Base-by-base conservation (phyloP, 2,888 invertebrate species). In the Chrysina gloriosa region DNA sequence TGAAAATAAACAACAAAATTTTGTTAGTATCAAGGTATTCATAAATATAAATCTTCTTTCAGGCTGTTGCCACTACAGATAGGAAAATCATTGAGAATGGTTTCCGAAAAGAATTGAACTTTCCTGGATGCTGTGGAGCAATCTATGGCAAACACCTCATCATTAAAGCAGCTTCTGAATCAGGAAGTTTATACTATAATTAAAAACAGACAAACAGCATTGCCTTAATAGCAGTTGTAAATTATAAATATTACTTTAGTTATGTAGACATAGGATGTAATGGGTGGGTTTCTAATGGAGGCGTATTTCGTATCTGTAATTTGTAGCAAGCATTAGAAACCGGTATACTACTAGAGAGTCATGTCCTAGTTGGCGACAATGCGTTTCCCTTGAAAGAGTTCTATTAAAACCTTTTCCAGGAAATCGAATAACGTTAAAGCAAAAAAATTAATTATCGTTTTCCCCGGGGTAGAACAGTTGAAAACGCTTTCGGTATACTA, bases 191-290 rank as follows among this genome's bases (percentile, higher is more conserved):
- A 71, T 76, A 72, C 69, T 77, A 67, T 58, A 76, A 76, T 70
- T 77, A 76, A 70, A 76, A 77, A 74, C 69, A 69, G 11, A 65
- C 70, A 56, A 70, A 74, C 65, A 73, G 75, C 67, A 75, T 76
- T 69, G 71, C 74, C 19, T 68, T 76, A 45, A 70, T 76, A 68
- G 77, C 75, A 61, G 52, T 76, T 69, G 75, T 73, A 50, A 76
- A 77, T 69, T 71, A 73, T 69, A 73, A 77, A 69, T 77, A 76
- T 69, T 73, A 73, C 66, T 78, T 78, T 70, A 70, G 64, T 14
- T 75, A 74, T 64, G 69, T 75, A 61, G 72, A 76, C 67, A 65
- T 75, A 45, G 75, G 75, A 23, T 73, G 72, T 48, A 73, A 76
- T 69, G 75, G 76, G 27, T 47, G 75, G 50, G 68, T 72, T 56